These are phyloP conservation scores for Nymphalis c-album DNA, from an alignment of 2,888 invertebrate species.

Conservation along the genomic window DNA sequence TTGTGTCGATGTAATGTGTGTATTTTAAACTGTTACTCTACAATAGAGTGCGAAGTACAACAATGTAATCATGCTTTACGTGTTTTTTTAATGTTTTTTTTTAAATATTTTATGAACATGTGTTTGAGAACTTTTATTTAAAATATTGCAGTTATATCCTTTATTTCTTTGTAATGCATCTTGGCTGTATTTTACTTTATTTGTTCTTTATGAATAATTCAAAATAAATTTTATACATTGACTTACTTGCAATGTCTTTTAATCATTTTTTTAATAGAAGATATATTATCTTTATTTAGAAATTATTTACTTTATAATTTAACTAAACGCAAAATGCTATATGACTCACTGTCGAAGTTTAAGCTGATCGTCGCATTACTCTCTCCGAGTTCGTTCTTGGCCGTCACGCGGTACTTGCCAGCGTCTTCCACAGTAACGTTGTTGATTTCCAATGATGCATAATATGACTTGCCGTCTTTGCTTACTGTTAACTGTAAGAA, in stretches of 20 bases:
- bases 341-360: constrained; percentile 97
- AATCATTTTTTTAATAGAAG: background rate
- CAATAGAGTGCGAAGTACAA: constrained; percentile 6
- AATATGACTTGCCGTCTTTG: constrained; percentile 96
- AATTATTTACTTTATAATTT: constrained; percentile 1
- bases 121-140: background rate
- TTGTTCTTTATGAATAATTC: too few species aligned
- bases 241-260: background rate
- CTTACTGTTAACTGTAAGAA: constrained; percentile 88
- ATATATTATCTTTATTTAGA: background rate
- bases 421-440: constrained; percentile 98
- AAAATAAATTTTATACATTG: background rate
- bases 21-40: background rate
- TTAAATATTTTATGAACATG: background rate
- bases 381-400: constrained; percentile 98
- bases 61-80: constrained; percentile 14
- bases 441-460: constrained; percentile 95
- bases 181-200: background rate
- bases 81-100: background rate
- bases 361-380: constrained; percentile 98
- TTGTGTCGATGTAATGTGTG: background rate
- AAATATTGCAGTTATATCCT: background rate
- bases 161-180: background rate
- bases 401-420: constrained; percentile 97
- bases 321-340: background rate